Evolutionary conservation across 2,888 invertebrate genomes (phyloP).

Genomic region (Euplexia lucipara): DNA sequence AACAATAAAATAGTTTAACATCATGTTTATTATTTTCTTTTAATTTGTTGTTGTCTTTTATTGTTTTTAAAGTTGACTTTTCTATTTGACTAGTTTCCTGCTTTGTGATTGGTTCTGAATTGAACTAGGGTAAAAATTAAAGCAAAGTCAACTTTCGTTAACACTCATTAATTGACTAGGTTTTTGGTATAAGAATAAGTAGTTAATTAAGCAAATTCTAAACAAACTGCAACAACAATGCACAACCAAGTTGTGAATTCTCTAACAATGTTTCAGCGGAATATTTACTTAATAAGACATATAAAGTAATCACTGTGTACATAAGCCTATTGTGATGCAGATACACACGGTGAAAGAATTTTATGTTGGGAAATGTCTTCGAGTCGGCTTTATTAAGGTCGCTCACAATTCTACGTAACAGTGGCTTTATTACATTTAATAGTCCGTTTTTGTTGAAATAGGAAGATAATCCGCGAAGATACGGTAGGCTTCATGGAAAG

Average conservation of each 20-base stretch:
- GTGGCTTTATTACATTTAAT: slow-evolving; percentile 53
- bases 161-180: not conserved
- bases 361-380: slow-evolving; percentile 70
- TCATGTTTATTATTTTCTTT: not conserved
- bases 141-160: not conserved
- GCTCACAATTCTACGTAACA: slow-evolving; percentile 56
- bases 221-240: slow-evolving; percentile 9
- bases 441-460: slow-evolving; percentile 50
- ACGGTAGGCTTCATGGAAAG: slow-evolving; percentile 42
- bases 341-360: slow-evolving; percentile 64
- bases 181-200: not conserved
- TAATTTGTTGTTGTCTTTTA: not conserved
- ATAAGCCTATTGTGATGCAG: slow-evolving; percentile 70
- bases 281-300: slow-evolving; percentile 65
- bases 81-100: not conserved
- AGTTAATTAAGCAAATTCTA: slow-evolving; percentile 24
- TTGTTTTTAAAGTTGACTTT: not conserved
- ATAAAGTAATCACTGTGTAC: slow-evolving; percentile 67
- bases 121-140: not conserved
- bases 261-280: slow-evolving; percentile 56
- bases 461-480: slow-evolving; percentile 51
- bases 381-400: slow-evolving; percentile 64
- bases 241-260: slow-evolving; percentile 6
- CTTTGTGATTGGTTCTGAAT: not conserved
- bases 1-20: no score